Conservation (phyloP, 2,113 vertebrate species). For the Todiramphus chloris region DNA sequence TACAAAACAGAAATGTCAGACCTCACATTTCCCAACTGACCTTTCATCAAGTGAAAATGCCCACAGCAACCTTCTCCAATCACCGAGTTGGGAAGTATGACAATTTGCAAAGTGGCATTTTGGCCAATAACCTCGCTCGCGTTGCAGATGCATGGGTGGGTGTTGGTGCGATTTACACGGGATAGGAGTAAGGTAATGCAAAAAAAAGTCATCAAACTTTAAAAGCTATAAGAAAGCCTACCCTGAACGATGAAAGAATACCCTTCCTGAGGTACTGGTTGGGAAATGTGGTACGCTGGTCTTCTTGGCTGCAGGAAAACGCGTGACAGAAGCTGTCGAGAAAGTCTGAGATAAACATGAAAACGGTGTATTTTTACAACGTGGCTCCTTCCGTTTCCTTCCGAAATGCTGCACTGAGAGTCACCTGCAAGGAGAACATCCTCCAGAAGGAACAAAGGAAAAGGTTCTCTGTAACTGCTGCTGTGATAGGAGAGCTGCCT, state of each 20-base stretch:
- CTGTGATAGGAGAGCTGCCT: neutral
- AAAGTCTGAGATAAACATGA: neutral
- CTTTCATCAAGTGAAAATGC: conserved; percentile 45
- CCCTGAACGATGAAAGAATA: neutral
- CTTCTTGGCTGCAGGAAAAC: neutral
- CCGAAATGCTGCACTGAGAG: neutral
- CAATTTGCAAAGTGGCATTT: conserved; percentile 30
- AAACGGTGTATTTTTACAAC: neutral
- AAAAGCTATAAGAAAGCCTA: neutral
- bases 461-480: neutral
- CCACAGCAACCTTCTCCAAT: conserved; percentile 38
- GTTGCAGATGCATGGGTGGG: conserved; percentile 8
- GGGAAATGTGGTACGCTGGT: neutral
- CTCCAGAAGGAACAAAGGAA: neutral
- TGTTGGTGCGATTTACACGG: neutral
- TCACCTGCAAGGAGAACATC: neutral
- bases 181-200: neutral
- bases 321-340: neutral
- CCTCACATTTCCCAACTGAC: conserved; percentile 46
- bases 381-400: neutral
- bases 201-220: conserved; percentile 32
- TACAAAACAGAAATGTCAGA: conserved; percentile 55
- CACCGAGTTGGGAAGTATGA: conserved; percentile 3
- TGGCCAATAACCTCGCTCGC: neutral
- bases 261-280: neutral